A percentile compares a stretch with the other conserved stretches of the same genome.
Evolutionary conservation across 2,888 invertebrate genomes (phyloP).

Genomic region (Phalera bucephala): DNA sequence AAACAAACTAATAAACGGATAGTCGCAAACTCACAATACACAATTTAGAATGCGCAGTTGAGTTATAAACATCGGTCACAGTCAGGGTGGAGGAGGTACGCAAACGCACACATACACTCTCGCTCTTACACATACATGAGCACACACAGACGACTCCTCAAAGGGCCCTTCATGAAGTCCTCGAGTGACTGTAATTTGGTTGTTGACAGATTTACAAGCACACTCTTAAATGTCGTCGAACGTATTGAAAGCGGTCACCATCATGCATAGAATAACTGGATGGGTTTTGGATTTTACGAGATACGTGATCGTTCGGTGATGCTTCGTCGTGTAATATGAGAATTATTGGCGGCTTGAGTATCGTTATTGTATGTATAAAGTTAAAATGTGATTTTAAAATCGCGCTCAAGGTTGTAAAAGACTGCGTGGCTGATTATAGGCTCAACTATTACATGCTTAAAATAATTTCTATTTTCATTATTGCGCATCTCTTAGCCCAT

Average conservation of each 20-base stretch:
- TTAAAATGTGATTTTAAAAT: too few species aligned
- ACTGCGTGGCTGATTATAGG: too few species aligned
- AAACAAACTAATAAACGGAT: too few species aligned
- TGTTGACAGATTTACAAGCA: slow-evolving; percentile 71
- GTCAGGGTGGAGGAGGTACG: slow-evolving; percentile 37
- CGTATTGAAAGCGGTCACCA: slow-evolving; percentile 35
- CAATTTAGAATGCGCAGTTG: neutral
- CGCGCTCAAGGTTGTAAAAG: too few species aligned
- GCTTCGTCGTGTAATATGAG: slow-evolving; percentile 8
- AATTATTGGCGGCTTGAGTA: neutral
- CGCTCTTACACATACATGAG: too few species aligned
- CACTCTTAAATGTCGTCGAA: slow-evolving; percentile 38
- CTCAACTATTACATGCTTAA: too few species aligned
- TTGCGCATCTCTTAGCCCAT: too few species aligned
- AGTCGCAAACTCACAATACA: too few species aligned
- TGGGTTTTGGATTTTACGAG: slow-evolving; percentile 33
- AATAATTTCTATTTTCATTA: too few species aligned
- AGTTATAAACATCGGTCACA: slow-evolving; percentile 18
- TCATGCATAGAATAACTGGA: slow-evolving; percentile 33
- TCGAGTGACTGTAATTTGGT: slow-evolving; percentile 57
- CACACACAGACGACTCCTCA: slow-evolving; percentile 43
- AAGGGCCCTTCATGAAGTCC: slow-evolving; percentile 40
- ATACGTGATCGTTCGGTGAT: slow-evolving; percentile 32
- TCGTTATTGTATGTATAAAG: neutral
- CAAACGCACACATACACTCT: slow-evolving; percentile 40